These are phyloP conservation scores for Porphyrio hochstetteri DNA, from an alignment of 2,113 vertebrate genomes.

Conservation along the genomic window DNA sequence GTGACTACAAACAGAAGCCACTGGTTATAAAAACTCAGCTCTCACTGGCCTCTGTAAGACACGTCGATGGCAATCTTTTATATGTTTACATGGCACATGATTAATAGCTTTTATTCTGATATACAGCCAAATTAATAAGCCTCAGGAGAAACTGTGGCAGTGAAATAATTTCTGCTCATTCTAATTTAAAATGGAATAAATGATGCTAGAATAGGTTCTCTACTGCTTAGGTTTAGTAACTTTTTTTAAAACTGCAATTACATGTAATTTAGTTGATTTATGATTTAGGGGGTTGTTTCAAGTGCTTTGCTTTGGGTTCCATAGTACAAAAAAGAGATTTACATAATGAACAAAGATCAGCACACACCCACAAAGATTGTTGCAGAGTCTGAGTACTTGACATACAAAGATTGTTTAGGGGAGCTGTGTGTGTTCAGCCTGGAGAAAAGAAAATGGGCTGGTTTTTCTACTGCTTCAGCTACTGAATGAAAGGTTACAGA, in stretches of 20 bases:
- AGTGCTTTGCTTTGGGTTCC: not conserved
- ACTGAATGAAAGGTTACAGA: not conserved
- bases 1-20: not conserved
- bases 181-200: not conserved
- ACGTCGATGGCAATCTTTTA: not conserved
- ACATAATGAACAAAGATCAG: not conserved
- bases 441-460: not conserved
- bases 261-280: not conserved
- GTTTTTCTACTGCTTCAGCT: not conserved
- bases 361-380: not conserved
- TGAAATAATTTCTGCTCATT: not conserved
- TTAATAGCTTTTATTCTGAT: not conserved
- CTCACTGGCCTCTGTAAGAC: not conserved
- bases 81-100: slow-evolving; percentile 9
- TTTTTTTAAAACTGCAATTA: not conserved
- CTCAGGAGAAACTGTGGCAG: not conserved
- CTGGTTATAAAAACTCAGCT: not conserved
- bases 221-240: not conserved
- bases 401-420: not conserved
- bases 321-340: not conserved
- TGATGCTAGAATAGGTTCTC: not conserved
- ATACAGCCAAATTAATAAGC: not conserved
- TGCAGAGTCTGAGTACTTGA: not conserved
- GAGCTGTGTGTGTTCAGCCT: not conserved
- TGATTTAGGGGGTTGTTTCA: not conserved